Base-by-base conservation (phyloP, 2,888 invertebrate genomes). In the Drosophila macrospina region DNA sequence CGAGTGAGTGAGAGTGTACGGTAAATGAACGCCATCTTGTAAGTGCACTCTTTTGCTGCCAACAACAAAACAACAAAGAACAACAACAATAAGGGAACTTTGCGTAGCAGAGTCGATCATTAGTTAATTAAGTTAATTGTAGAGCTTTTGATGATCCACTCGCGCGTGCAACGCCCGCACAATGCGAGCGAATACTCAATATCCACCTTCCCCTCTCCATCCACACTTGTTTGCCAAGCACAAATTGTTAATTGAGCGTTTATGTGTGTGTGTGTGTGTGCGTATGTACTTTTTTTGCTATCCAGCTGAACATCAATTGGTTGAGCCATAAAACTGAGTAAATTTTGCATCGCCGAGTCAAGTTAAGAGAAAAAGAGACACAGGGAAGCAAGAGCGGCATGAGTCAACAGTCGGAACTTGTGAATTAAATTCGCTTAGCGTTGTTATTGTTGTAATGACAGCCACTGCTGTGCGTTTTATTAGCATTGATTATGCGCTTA, bases 41-140 rank as follows among this genome's bases (percentile, higher is more conserved):
- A 13, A 65, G n/a, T 72, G 61, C 56, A 74, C 57, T 59, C 50
- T 68, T 55, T 74, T 6, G n/a, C 20, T 32, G 34, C 3, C 36
- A 30, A n/a, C 8, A 24, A 13, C 24, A 45, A 52, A 1, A 37
- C 26, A 20, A 39, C 37, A 11, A 34, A 7, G 2, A 28, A 24
- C 16, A 45, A 30, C 15, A 56, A 55, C 44, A 55, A 52, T 39
- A n/a, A 20, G 41, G 20, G 16, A 56, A 32, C n/a, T 37, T n/a
- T 74, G 74, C 65, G 63, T 74, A 63, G 37, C 44, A 47, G 44
- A 41, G 51, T 56, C 28, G 62, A 67, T 76, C 73, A 69, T 73
- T 67, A 60, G 59, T 74, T 88, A 85, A 88, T 88, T 88, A 74
- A 88, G 72, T 86, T 87, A 88, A 86, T 86, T 88, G 79, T 78